phyloP scores from a whole-genome alignment of 2,113 vertebrate species.

The Elephantulus edwardii region DNA sequence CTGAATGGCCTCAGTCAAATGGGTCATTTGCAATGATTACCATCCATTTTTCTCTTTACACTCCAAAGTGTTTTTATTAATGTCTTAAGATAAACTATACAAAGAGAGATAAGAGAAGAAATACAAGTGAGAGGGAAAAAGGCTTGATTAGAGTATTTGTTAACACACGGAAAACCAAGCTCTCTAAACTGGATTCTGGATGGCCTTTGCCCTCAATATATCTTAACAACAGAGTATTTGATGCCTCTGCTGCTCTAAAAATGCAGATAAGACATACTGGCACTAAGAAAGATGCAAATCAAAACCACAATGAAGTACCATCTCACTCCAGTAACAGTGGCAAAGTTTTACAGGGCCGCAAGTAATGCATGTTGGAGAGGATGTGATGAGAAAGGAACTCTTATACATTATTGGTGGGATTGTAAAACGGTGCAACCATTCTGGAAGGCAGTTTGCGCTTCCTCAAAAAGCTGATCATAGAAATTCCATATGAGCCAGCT shows the following conservation, averaged over 20 bases:
- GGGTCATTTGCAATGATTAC: conserved; percentile 39
- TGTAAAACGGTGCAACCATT: no score
- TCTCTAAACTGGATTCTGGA: neutral
- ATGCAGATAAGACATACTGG: neutral
- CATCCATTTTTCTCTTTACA: conserved; percentile 43
- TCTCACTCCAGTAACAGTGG: no score
- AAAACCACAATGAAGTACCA: no score
- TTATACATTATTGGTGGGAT: no score
- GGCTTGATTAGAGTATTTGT: conserved; percentile 33
- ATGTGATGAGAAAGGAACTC: no score
- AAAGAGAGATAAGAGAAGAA: neutral
- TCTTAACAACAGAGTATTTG: neutral
- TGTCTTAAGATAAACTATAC: neutral
- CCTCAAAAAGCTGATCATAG: no score
- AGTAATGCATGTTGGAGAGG: no score
- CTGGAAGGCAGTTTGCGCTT: no score
- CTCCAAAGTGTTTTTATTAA: conserved; percentile 16
- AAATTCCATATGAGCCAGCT: no score
- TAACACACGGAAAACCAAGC: neutral
- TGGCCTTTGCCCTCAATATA: neutral
- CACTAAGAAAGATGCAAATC: no score
- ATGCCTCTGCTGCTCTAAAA: neutral
- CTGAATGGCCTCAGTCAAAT: neutral
- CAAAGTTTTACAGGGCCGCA: no score
- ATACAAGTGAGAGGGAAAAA: conserved; percentile 30